Conservation (phyloP, 2,113 vertebrate genomes). For the Antigone vipio region DNA sequence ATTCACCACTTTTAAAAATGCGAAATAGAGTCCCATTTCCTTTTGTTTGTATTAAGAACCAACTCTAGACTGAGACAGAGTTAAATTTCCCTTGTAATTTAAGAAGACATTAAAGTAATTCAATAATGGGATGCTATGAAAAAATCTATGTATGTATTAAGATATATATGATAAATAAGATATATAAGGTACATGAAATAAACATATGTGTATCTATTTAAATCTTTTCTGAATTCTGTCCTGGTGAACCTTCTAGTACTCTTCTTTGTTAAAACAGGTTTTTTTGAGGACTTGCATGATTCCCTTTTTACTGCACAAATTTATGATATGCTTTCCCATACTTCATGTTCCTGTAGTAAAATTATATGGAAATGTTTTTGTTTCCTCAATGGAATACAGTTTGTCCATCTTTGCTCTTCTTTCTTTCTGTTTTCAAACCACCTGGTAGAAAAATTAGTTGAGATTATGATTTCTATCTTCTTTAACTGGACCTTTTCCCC, state of each 20-base stretch:
- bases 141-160: neutral
- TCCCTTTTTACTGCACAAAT: neutral
- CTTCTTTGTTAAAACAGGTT: neutral
- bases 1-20: neutral
- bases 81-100: neutral
- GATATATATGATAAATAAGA: too few relatives aligned
- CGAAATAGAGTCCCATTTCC: neutral
- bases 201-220: too few relatives aligned
- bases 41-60: neutral
- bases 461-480: neutral
- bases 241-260: neutral
- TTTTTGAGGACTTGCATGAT: neutral
- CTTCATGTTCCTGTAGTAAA: neutral
- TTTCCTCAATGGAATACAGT: neutral
- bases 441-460: neutral
- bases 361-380: neutral
- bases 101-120: neutral
- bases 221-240: neutral
- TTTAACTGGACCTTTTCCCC: neutral
- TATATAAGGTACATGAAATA: too few relatives aligned
- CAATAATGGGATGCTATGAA: neutral
- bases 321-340: neutral
- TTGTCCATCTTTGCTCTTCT: neutral
- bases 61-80: neutral
- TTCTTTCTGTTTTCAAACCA: neutral